Evolutionary conservation across 2,113 vertebrate species (phyloP), one percentile per base, ranked within the genome.

Genomic region (Colaptes auratus): DNA sequence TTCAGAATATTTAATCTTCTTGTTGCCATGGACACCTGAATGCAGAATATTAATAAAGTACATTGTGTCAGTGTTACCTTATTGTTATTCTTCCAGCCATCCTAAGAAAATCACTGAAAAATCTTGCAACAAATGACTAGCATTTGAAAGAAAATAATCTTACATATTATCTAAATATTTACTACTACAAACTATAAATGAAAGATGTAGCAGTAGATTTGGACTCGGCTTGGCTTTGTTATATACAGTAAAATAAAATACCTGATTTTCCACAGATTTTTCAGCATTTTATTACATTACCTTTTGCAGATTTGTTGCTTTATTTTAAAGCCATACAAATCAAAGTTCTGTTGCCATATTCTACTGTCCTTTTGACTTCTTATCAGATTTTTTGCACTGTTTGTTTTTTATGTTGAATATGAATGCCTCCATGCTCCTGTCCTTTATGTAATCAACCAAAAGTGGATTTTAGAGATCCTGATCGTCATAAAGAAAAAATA

Each of bases 21-120:
- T 87, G 96, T 95, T 94, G 93, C 96, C 92, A 97, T 97, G 96
- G 96, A 28, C 96, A 96, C 96, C 91, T 95, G 93, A 96, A 92
- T 94, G 67, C 81, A 94, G 95, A 97, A 96, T 95, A 96, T 97
- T 97, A 95, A 96, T 96, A 86, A 24, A 78, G 86, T 88, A 92
- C 69, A 93, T 91, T 79, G 89, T 96, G 94, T 92, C 90, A 91
- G 13, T 74, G 82, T 86, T 94, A 86, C 64, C 93, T 95, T 93
- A 95, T 89, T 96, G 86, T 89, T 94, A 93, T 94, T 94, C 88
- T 78, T 88, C 61, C 88, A 84, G 81, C 85, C 87, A 90, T 71
- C 73, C 52, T 77, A 61, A 36, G 8, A 80, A 81, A 91, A 94
- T 31, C 48, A 83, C 65, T 75, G 63, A 71, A 73, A 87, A 87